Conservation (phyloP, 2,888 invertebrate species). For the Mesochorus sp. region DNA sequence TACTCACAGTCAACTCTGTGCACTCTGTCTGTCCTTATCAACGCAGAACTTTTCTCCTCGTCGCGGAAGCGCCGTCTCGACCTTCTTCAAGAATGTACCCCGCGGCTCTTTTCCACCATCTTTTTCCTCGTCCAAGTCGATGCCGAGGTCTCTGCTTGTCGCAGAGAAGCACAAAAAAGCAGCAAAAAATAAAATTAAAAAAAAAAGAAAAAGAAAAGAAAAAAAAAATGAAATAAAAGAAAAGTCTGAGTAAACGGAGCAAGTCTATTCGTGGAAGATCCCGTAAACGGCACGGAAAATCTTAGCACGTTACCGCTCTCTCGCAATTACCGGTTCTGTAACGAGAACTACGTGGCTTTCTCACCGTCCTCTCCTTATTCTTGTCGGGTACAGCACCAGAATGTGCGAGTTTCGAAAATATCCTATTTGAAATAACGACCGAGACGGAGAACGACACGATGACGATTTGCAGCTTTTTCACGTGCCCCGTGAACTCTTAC, state of each 20-base stretch:
- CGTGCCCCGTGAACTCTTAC: constrained; percentile 1
- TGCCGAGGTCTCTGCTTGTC: constrained; percentile 43
- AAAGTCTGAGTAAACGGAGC: constrained; percentile 13
- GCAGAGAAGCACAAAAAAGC: constrained; percentile 19
- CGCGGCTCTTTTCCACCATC: constrained; percentile 57
- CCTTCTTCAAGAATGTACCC: constrained; percentile 54
- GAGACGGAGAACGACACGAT: constrained; percentile 43
- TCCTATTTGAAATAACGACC: constrained; percentile 80
- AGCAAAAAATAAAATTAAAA: constrained; percentile 13
- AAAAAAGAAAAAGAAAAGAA: background rate
- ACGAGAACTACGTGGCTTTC: constrained; percentile 70
- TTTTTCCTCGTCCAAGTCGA: constrained; percentile 3
- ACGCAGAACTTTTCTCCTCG: constrained; percentile 51
- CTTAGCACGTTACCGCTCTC: constrained; percentile 74
- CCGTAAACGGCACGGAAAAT: constrained; percentile 60
- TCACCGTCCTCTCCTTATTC: constrained; percentile 17
- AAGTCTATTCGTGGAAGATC: constrained; percentile 48
- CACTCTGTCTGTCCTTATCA: constrained; percentile 31
- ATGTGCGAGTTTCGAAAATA: constrained; percentile 79
- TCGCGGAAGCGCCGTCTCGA: constrained; percentile 35
- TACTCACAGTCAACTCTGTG: constrained; percentile 37
- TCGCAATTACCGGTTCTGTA: constrained; percentile 77
- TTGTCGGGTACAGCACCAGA: constrained; percentile 43
- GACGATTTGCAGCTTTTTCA: constrained; percentile 47
- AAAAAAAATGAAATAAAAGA: background rate